Percentiles rank a stretch among this genome's conserved stretches.
Evolutionary conservation across 2,797 vertebrate species (phyloP).

Genomic region (Poeciliopsis paucimaculata): DNA sequence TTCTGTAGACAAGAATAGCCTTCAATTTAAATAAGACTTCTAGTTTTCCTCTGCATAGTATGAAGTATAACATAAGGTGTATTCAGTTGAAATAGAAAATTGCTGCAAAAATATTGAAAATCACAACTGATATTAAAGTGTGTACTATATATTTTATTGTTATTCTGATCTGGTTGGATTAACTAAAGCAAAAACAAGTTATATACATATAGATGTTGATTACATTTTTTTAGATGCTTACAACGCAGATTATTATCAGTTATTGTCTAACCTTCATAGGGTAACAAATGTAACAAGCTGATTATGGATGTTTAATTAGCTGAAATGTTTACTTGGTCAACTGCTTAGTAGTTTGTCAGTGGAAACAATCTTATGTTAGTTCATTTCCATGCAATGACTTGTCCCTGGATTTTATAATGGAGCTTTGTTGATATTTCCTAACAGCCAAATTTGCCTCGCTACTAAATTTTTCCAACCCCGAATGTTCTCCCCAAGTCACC

Average conservation of each 20-base stretch:
- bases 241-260: background rate
- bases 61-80: background rate
- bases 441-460: background rate
- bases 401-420: background rate
- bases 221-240: background rate
- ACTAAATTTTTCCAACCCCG: background rate
- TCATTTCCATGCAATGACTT: background rate
- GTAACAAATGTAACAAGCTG: background rate
- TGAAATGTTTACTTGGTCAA: background rate
- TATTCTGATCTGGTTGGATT: background rate
- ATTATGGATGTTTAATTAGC: background rate
- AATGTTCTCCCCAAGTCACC: too few relatives aligned
- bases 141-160: background rate
- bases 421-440: background rate
- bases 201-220: background rate
- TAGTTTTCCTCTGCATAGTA: background rate
- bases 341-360: background rate
- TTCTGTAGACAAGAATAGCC: background rate
- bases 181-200: background rate
- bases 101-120: background rate
- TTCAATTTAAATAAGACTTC: background rate
- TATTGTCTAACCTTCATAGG: background rate
- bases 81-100: background rate
- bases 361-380: background rate
- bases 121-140: background rate